These are phyloP conservation scores for Tachystola acroxantha DNA, from an alignment of 2,888 invertebrate species.

Conservation along the genomic window DNA sequence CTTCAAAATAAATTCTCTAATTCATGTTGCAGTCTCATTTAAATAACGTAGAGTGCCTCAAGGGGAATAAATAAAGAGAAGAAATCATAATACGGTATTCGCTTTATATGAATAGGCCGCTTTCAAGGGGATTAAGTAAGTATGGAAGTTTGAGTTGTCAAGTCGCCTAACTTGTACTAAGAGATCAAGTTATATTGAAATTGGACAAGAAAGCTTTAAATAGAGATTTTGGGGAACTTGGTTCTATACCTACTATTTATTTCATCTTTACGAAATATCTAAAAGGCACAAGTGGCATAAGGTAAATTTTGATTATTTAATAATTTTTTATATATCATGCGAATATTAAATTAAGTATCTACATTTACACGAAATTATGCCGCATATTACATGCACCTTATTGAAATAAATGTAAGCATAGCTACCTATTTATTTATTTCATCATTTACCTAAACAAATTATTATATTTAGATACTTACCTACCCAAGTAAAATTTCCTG, in stretches of 20 bases:
- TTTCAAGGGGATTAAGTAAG: slow-evolving; percentile 43
- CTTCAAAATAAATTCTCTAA: slow-evolving; percentile 8
- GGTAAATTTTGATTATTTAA: too few relatives aligned
- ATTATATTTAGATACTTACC: too few relatives aligned
- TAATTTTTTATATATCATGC: too few relatives aligned
- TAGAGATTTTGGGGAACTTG: background rate
- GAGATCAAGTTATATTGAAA: slow-evolving; percentile 42
- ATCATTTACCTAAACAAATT: too few relatives aligned
- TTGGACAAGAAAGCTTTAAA: slow-evolving; percentile 21
- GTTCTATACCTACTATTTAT: background rate
- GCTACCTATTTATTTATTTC: too few relatives aligned
- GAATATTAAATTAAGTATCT: too few relatives aligned
- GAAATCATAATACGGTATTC: slow-evolving; percentile 12
- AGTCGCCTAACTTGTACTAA: slow-evolving; percentile 27
- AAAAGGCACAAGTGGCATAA: too few relatives aligned
- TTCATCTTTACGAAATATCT: too few relatives aligned
- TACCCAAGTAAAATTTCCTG: too few relatives aligned
- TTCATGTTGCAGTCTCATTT: slow-evolving; percentile 12
- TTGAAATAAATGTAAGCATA: too few relatives aligned
- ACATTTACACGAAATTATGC: too few relatives aligned
- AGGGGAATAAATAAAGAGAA: slow-evolving; percentile 27
- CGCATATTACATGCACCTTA: too few relatives aligned
- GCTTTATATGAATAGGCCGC: slow-evolving; percentile 38
- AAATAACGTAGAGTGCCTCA: slow-evolving; percentile 21
- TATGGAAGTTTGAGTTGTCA: slow-evolving; percentile 38